Evolutionary conservation across 2,797 vertebrate genomes (phyloP), one percentile per base, ranked within the genome.

Genomic region (Lithobates sylvaticus): DNA sequence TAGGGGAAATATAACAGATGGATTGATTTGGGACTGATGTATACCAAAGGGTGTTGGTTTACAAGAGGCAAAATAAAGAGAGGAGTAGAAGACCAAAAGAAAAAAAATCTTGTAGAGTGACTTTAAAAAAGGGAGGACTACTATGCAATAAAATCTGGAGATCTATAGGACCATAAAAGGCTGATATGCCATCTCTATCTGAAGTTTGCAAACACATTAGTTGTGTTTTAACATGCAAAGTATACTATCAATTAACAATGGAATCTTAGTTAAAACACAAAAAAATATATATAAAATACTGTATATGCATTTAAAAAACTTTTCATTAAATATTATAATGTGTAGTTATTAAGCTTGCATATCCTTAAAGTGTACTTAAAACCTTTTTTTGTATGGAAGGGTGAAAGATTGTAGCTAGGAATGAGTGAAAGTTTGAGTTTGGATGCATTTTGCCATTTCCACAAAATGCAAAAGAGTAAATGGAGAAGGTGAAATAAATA

Each of bases 1-100:
- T 77, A 77, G 74, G 82, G 65, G 77, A 64, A 77, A 84, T 77
- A 84, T 83, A 75, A 83, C 81, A 83, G 81, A 83, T 83, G 81
- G 81, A 83, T 83, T 76, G 73, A 76, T 76, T 76, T 83, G 81
- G 73, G 54, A 83, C 58, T 76, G 81, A 83, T 83, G 81, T 75
- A 76, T 58, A 70, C 68, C 80, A 82, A 74, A 39, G 36, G 54
- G 26, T 54, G 21, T 82, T 82, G 72, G 70, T 65, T 74, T 82
- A 54, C 54, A 82, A 64, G 54, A 82, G 36, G 70, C 34, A 73
- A 73, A 82, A 82, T 74, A 73, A 82, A 74, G 39, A 73, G 69
- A 73, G 21, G 16, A 54, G 50, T 54, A 50, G 47, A 12, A 54
- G 2, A 18, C 4, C 3, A 54, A 54, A 54, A 18, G 1, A 54